Evolutionary conservation across 2,113 vertebrate genomes (phyloP), one percentile per base, ranked within the genome.

Genomic region (Rhea pennata): DNA sequence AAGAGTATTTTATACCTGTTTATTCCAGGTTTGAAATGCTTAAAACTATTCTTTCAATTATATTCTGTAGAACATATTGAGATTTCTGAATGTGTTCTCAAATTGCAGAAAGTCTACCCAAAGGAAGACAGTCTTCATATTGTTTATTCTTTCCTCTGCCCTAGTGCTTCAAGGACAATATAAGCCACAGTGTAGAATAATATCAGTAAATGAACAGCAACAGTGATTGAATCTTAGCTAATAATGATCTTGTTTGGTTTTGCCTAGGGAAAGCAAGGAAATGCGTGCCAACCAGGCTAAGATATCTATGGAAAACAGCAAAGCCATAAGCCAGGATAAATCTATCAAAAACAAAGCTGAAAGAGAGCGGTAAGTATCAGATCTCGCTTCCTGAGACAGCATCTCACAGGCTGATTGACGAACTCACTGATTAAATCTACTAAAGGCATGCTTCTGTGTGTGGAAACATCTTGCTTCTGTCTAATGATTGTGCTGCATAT

Each of bases 301-400:
- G 98, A 98, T 98, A 89, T 99, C 99, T 71, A 99, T 99, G 99
- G 99, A 99, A 96, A 99, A 99, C 96, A 99, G 99, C 97, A 99
- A 99, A 99, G 99, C 99, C 95, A 99, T 99, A 98, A 99, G 99
- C 97, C 99, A 99, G 96, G 99, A 99, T 97, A 99, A 99, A 97
- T 98, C 98, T 88, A 99, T 99, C 97, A 99, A 99, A 98, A 99
- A 99, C 97, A 99, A 99, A 98, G 99, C 99, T 12, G 99, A 99
- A 95, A 97, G 99, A 87, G 99, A 99, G 97, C 99, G 99, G 99
- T 99, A 97, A 97, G 98, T 92, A 29, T 33, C 65, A 56, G 40
- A 13, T 36, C 3, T 16, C 12, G 36, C 6, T 73, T 65, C 22
- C 21, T 13, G 13, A 71, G 22, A 65, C 23, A n/a, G 33, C 10